Evolutionary conservation across 1,140 invertebrate species (phyloP).

Genomic region (Musca domestica): DNA sequence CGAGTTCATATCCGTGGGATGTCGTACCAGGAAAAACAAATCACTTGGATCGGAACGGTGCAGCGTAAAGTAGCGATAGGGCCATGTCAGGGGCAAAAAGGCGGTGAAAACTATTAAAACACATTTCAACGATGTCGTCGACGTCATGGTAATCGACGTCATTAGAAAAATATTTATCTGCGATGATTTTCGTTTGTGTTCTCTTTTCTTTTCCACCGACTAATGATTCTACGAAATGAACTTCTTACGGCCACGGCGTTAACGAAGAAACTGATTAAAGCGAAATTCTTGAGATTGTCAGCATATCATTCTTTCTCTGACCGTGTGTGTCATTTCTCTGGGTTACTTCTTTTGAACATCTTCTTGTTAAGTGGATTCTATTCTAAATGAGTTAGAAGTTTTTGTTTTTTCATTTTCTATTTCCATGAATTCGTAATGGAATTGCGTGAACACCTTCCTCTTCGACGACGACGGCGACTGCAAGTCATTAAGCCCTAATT

Average conservation of each 20-base stretch:
- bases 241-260: conserved; percentile 1
- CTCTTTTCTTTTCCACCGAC: not conserved
- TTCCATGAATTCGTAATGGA: no score
- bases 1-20: conserved; percentile 30
- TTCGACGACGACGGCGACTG: no score
- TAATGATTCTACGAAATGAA: not conserved
- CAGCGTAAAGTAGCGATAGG: not conserved
- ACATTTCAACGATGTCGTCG: no score
- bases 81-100: not conserved
- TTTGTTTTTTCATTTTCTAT: no score
- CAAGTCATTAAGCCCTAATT: no score
- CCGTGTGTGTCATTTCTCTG: no score
- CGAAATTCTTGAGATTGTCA: conserved; percentile 1
- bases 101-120: not conserved
- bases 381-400: not conserved
- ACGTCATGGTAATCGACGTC: no score
- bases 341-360: not conserved
- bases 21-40: conserved; percentile 31
- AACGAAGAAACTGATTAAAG: conserved; percentile 1
- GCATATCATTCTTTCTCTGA: not conserved
- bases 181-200: not conserved
- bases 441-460: no score
- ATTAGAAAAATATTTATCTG: not conserved
- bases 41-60: not conserved
- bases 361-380: not conserved